Evolutionary conservation across 2,113 vertebrate species (phyloP).

Genomic region (Caloenas nicobarica): DNA sequence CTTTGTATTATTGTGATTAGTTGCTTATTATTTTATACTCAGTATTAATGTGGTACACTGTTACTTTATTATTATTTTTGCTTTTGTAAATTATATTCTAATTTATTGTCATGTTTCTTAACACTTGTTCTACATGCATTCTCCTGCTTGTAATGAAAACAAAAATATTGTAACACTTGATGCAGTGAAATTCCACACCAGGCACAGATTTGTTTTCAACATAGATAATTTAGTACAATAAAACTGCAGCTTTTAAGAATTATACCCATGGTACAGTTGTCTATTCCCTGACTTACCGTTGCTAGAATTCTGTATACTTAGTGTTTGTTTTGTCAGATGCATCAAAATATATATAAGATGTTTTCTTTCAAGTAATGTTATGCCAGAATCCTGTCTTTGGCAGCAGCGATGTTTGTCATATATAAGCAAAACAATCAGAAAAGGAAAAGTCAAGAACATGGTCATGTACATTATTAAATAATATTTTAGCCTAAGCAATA

Average conservation of each 20-base stretch:
- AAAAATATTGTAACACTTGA: conserved; percentile 86
- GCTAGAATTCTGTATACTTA: conserved; percentile 32
- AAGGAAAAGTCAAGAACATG: not conserved
- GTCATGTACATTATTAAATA: not conserved
- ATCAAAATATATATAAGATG: not conserved
- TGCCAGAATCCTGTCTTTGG: conserved; percentile 1
- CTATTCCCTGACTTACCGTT: conserved; percentile 59
- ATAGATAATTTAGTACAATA: conserved; percentile 91
- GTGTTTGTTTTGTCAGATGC: not conserved
- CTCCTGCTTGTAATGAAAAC: conserved; percentile 87
- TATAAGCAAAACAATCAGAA: not conserved
- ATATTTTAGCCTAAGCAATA: conserved; percentile 16
- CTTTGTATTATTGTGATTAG: conserved; percentile 91
- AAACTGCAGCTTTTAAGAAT: conserved; percentile 86
- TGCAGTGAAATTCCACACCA: conserved; percentile 87
- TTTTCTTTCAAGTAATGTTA: conserved; percentile 21
- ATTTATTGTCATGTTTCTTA: conserved; percentile 97
- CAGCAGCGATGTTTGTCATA: conserved; percentile 2
- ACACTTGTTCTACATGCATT: conserved; percentile 90
- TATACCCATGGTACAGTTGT: conserved; percentile 58
- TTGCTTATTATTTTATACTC: conserved; percentile 98
- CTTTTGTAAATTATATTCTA: conserved; percentile 99
- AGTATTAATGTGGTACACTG: conserved; percentile 99
- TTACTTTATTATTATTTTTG: conserved; percentile 87
- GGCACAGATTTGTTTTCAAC: conserved; percentile 85